phyloP scores from a whole-genome alignment of 2,888 invertebrate species.

The Patella caerulea region DNA sequence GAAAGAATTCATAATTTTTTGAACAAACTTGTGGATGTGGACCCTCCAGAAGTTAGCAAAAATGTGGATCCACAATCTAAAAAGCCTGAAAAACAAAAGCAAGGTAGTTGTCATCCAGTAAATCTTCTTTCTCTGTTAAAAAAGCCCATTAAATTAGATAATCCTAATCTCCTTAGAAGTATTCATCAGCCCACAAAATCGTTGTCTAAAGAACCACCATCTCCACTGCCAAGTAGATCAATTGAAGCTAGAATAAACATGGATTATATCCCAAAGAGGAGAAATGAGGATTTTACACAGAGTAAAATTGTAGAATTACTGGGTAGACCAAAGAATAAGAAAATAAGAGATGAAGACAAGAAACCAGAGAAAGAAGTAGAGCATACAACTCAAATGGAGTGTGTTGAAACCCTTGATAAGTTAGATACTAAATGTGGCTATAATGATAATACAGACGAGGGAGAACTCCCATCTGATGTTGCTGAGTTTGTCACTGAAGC shows the following conservation, averaged over 20 bases:
- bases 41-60: not conserved
- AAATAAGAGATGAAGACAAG: too few species aligned
- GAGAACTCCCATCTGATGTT: conserved; percentile 58
- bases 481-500: conserved; percentile 60
- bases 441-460: not conserved
- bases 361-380: not conserved
- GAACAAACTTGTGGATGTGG: conserved; percentile 30
- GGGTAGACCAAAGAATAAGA: not conserved
- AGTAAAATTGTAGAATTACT: conserved; percentile 9
- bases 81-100: not conserved
- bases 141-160: conserved; percentile 22
- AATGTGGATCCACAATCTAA: not conserved
- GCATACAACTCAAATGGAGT: not conserved
- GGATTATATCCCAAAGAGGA: not conserved
- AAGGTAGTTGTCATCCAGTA: conserved; percentile 17
- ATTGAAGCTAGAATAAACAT: not conserved
- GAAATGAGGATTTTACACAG: not conserved
- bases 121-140: conserved; percentile 28
- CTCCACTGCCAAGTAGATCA: not conserved
- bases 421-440: not conserved
- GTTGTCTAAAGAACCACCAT: not conserved
- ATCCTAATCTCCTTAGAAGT: not conserved
- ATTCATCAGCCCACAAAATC: too few species aligned
- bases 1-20: conserved; percentile 45
- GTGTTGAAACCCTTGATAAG: not conserved